These are phyloP conservation scores for Ctenomys sociabilis DNA, from an alignment of 2,113 vertebrate species.

Conservation along the genomic window DNA sequence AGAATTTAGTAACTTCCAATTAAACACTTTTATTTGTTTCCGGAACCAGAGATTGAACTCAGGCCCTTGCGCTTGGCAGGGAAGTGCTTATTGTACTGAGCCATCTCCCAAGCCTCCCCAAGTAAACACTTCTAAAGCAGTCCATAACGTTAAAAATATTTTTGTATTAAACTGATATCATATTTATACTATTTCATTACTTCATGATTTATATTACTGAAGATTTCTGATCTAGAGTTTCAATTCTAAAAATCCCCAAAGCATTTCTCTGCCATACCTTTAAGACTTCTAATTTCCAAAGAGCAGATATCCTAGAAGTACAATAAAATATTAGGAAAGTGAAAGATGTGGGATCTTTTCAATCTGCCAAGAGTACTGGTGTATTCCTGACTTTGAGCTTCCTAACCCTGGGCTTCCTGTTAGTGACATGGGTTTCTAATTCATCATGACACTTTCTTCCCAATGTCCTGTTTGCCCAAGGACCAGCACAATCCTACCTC, in stretches of 20 bases:
- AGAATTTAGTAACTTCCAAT: not conserved
- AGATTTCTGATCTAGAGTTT: not conserved
- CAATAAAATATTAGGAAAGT: constrained; percentile 3
- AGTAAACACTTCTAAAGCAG: not conserved
- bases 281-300: constrained; percentile 12
- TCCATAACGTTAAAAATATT: not conserved
- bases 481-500: constrained; percentile 31
- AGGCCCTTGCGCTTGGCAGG: too few relatives aligned
- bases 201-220: not conserved
- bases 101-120: too few relatives aligned
- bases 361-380: not conserved
- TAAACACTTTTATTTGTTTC: not conserved
- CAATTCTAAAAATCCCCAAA: not conserved
- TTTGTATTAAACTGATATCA: not conserved
- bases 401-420: not conserved
- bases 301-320: not conserved
- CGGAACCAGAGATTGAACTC: too few relatives aligned
- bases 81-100: too few relatives aligned
- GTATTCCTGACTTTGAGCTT: not conserved
- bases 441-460: not conserved
- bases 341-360: not conserved
- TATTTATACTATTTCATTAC: not conserved
- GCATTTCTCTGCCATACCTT: not conserved
- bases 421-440: not conserved
- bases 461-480: not conserved